Conservation (phyloP, 1,140 invertebrate genomes). For the Brachionus koreanus region DNA sequence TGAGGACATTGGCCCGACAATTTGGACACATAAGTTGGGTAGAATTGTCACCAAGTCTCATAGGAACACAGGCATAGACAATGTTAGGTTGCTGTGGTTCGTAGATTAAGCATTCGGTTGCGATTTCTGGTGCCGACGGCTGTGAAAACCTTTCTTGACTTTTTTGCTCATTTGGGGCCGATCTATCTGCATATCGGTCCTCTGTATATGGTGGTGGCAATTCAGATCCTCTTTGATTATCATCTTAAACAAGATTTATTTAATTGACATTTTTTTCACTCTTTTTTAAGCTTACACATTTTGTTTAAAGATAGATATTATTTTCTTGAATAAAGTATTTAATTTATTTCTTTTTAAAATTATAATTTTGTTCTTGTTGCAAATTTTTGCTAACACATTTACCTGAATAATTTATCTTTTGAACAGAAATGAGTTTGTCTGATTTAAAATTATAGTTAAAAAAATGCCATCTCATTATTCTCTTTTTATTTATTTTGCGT, state of each 20-base stretch:
- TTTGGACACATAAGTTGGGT: background rate
- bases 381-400: background rate
- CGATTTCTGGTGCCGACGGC: background rate
- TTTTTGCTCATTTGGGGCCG: background rate
- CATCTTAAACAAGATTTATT: background rate
- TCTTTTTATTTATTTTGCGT: too few relatives aligned
- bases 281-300: background rate
- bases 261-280: background rate
- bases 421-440: background rate
- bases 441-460: background rate
- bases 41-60: background rate
- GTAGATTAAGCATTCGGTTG: background rate
- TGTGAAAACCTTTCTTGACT: background rate
- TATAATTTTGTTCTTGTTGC: background rate
- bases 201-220: background rate
- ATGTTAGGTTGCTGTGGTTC: background rate
- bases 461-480: too few relatives aligned
- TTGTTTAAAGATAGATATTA: background rate
- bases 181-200: background rate
- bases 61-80: background rate
- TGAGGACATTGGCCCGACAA: background rate
- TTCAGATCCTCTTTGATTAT: background rate
- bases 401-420: background rate
- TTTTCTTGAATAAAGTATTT: background rate
- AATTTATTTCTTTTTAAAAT: background rate